phyloP scores from a whole-genome alignment of 2,797 vertebrate species.

The Eulemur coronatus region DNA sequence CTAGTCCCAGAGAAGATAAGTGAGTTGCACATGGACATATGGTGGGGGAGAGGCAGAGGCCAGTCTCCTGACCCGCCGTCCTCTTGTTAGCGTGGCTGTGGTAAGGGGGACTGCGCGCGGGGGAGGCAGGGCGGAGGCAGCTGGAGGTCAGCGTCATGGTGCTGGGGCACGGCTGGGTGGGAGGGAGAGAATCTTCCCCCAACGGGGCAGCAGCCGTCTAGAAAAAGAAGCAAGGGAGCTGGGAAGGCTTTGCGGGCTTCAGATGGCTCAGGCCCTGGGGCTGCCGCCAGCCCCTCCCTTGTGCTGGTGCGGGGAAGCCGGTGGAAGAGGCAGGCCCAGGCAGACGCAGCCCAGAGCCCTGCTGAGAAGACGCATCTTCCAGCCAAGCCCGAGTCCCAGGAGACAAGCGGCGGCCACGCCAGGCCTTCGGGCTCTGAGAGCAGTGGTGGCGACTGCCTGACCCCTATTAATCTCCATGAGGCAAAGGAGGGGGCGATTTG shows the following conservation, averaged over 20 bases:
- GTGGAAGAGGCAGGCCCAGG: not conserved
- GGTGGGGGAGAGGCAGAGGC: not conserved
- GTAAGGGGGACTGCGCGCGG: not conserved
- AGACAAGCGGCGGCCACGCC: not conserved
- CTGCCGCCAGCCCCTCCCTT: not conserved
- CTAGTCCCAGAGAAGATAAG: not conserved
- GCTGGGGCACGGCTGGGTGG: not conserved
- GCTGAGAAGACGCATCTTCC: not conserved
- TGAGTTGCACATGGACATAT: not conserved
- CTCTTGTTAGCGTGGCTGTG: not conserved
- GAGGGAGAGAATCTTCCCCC: not conserved
- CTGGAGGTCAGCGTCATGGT: not conserved
- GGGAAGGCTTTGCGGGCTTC: not conserved
- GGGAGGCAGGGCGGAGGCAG: too few species aligned
- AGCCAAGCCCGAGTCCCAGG: not conserved
- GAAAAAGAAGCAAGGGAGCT: not conserved
- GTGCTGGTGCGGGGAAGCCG: not conserved
- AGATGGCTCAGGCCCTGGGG: rapidly evolving
- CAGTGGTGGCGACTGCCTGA: not conserved
- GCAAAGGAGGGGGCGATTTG: slow-evolving; percentile 16
- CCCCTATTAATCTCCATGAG: slow-evolving; percentile 14
- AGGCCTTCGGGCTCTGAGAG: not conserved
- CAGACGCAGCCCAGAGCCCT: not conserved
- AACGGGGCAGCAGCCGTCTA: not conserved
- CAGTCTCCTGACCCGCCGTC: not conserved